phyloP scores from a whole-genome alignment of 2,888 invertebrate species.

The Taphrorychus bicolor region DNA sequence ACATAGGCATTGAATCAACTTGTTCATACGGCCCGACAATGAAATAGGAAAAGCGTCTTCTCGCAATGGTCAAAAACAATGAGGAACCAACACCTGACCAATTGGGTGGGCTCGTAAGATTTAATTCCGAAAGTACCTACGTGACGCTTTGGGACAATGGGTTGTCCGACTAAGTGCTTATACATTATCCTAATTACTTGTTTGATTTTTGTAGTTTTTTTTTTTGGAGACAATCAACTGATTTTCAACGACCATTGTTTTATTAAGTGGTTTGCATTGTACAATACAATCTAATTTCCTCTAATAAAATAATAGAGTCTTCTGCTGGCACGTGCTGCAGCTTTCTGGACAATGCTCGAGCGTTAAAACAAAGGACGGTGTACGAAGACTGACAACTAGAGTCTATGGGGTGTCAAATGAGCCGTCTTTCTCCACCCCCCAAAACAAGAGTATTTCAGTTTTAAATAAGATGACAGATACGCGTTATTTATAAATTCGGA shows the following conservation, averaged over 20 bases:
- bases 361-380: neutral
- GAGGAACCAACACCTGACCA: neutral
- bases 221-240: neutral
- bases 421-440: neutral
- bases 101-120: neutral
- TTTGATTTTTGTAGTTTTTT: neutral
- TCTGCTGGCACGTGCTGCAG: neutral
- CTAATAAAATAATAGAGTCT: neutral
- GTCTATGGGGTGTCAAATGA: neutral
- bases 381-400: neutral
- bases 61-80: neutral
- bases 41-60: too few relatives aligned
- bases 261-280: constrained; percentile 3
- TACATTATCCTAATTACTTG: neutral
- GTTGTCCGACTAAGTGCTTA: neutral
- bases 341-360: neutral
- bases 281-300: neutral
- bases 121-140: neutral
- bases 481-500: constrained; percentile 14
- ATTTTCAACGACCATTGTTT: neutral
- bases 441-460: neutral
- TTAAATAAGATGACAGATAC: constrained; percentile 17
- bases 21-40: too few relatives aligned
- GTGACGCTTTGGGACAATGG: neutral
- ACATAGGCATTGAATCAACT: too few relatives aligned